Conservation (phyloP, 2,113 vertebrate genomes). For the Uropsilus gracilis region DNA sequence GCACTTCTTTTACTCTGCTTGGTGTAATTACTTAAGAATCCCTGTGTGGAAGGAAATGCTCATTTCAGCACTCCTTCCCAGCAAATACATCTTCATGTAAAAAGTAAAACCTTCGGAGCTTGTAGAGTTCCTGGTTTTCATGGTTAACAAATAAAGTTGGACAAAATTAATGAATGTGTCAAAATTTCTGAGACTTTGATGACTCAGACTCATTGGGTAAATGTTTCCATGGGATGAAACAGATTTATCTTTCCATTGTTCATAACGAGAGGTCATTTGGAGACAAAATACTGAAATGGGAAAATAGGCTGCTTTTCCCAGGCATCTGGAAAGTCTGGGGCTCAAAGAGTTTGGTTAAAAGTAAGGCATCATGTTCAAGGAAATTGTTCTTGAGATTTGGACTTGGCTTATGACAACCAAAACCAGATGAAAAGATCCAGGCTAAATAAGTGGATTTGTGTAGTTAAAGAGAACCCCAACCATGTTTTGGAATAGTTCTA, state of each 20-base stretch:
- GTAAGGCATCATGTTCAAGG: background rate
- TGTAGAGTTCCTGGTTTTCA: slow-evolving; percentile 51
- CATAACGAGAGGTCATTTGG: slow-evolving; percentile 59
- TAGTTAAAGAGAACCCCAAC: background rate
- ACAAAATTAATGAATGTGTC: slow-evolving; percentile 80
- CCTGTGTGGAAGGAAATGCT: background rate
- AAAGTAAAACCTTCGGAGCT: slow-evolving; percentile 18
- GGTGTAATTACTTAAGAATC: slow-evolving; percentile 26
- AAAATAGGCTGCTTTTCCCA: background rate
- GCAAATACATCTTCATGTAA: slow-evolving; percentile 53
- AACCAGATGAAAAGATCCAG: background rate
- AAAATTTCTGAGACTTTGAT: slow-evolving; percentile 73
- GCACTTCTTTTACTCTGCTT: background rate
- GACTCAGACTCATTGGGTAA: slow-evolving; percentile 73
- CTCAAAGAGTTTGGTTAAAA: slow-evolving; percentile 22
- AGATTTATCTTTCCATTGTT: slow-evolving; percentile 78
- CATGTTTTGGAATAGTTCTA: no score
- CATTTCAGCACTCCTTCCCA: slow-evolving; percentile 20
- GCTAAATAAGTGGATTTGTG: background rate
- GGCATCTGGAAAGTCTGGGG: background rate
- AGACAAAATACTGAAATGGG: background rate
- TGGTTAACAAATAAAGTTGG: slow-evolving; percentile 77
- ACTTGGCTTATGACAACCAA: background rate
- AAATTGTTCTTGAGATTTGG: background rate
- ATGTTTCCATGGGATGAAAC: slow-evolving; percentile 68